Base-by-base conservation (phyloP, 2,888 invertebrate genomes). In the Lithophane ornitopus region DNA sequence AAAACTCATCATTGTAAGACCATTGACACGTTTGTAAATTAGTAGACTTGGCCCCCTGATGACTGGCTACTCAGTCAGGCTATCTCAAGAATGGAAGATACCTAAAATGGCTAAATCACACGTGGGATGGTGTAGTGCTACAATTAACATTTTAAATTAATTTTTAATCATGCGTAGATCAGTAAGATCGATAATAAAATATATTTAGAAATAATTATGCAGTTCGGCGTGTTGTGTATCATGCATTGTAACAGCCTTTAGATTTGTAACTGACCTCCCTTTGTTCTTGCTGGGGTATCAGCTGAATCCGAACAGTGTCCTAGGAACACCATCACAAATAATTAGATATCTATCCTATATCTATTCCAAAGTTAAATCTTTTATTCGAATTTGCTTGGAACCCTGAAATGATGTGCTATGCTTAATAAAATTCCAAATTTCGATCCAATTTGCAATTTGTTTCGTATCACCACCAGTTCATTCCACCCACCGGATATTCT, bases 291-390 rank as follows among this genome's bases (percentile, higher is more conserved):
- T 84, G 84, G 85, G 70, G 87, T 90, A 91, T 95, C 95, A 95
- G 93, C 94, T 93, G 85, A 90, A 87, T 91, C 96, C 95, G 83
- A 95, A 94, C 82, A 94, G 90, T 81, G 94, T 93, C 95, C 96
- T 96, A 95, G 73, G 88, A 91, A 93, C 85, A 93, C 82, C 81
- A 76, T 81, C 66, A 76, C n/a, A 82, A 70, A 16, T 56, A 26
- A 70, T 82, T 76, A 85, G 66, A 54, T 44, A 61, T 62, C 1
- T 9, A 68, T 26, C 19, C 16, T 59, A n/a, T 41, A 34, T 28
- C 28, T 44, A 65, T 59, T 54, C 70, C 63, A 44, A 52, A 65
- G 19, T 66, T 19, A 28, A 56, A 65, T 44, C 22, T 41, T 28
- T 52, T 41, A n/a, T 28, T 34, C 8, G 44, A n/a, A 52, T 52